These are phyloP conservation scores for Desoria tigrina DNA, from an alignment of 2,888 invertebrate genomes.

Conservation along the genomic window DNA sequence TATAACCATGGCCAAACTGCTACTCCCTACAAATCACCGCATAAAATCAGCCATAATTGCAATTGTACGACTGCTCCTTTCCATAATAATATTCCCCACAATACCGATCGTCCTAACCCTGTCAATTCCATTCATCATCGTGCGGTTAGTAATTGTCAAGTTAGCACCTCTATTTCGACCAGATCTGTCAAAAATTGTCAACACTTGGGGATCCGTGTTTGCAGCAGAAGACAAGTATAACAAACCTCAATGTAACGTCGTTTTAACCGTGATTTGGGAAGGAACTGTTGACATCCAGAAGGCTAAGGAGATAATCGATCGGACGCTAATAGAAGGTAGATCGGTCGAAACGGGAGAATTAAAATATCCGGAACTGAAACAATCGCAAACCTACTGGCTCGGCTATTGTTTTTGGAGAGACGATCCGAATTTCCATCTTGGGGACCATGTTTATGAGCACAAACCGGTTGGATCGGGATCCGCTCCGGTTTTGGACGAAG, in stretches of 20 bases:
- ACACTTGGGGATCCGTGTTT: background rate
- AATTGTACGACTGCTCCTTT: too few species aligned
- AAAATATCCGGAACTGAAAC: background rate
- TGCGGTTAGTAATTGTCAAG: background rate
- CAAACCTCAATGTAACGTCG: background rate
- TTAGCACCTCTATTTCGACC: background rate
- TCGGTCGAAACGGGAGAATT: background rate
- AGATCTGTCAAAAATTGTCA: background rate
- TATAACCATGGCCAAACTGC: too few species aligned
- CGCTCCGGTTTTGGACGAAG: background rate
- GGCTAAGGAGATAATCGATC: background rate
- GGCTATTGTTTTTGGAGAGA: background rate
- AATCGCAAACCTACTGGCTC: background rate
- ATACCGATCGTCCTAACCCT: too few species aligned
- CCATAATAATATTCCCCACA: too few species aligned
- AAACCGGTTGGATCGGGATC: background rate
- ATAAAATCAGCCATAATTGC: too few species aligned
- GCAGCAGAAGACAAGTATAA: background rate
- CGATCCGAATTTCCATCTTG: background rate
- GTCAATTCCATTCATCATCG: too few species aligned
- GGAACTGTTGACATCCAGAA: background rate
- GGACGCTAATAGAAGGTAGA: background rate
- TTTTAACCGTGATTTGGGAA: background rate
- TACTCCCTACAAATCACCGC: too few species aligned
- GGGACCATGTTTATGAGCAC: background rate